phyloP scores from a whole-genome alignment of 2,797 vertebrate genomes.

The Phaenicophaeus curvirostris region DNA sequence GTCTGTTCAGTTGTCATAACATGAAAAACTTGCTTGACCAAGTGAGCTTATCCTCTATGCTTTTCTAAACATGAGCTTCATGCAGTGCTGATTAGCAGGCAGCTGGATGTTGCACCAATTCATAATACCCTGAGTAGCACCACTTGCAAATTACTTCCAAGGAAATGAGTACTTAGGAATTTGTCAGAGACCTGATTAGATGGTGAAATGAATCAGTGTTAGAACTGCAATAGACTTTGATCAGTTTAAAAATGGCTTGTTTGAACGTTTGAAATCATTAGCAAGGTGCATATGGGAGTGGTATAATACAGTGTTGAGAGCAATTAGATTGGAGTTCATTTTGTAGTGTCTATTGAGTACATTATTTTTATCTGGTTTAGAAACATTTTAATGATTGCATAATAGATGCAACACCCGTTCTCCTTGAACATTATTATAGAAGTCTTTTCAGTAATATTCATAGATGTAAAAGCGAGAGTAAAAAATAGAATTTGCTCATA shows the following conservation, averaged over 20 bases:
- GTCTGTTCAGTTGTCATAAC: background rate
- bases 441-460: background rate
- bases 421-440: slow-evolving; percentile 32
- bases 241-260: slow-evolving; percentile 48
- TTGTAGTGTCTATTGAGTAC: slow-evolving; percentile 44
- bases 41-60: background rate
- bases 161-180: slow-evolving; percentile 47
- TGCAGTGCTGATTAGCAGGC: background rate
- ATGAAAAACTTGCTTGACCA: background rate
- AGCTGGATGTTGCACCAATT: slow-evolving; percentile 8
- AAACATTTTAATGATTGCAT: slow-evolving; percentile 53
- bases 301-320: slow-evolving; percentile 31
- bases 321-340: slow-evolving; percentile 37
- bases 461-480: background rate
- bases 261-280: slow-evolving; percentile 68
- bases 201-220: slow-evolving; percentile 59
- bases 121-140: background rate
- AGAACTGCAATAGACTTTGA: slow-evolving; percentile 55
- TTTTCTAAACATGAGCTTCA: background rate
- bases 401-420: slow-evolving; percentile 29
- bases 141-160: slow-evolving; percentile 41
- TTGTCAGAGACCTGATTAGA: slow-evolving; percentile 61
- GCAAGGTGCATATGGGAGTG: slow-evolving; percentile 49
- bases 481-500: slow-evolving; percentile 35
- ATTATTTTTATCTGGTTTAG: slow-evolving; percentile 57